Percentiles rank a stretch among this genome's conserved stretches.
phyloP scores from a whole-genome alignment of 1,140 invertebrate species.

The Aphelinus certus region DNA sequence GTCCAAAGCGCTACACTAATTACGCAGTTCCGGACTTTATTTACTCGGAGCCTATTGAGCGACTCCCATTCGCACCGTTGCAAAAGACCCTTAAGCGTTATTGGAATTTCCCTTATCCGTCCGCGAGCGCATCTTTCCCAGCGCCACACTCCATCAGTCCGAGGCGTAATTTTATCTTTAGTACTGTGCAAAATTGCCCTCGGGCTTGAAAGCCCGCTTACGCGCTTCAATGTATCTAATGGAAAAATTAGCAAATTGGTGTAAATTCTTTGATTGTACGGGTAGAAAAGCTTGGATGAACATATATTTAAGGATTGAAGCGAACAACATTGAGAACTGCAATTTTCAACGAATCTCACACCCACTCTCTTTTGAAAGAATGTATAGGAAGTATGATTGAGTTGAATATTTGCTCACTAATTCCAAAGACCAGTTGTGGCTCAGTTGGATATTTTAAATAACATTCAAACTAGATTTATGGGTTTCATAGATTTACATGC shows the following conservation, averaged over 20 bases:
- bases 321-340: no score
- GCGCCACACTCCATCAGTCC: background rate
- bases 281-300: no score
- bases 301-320: no score
- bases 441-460: no score
- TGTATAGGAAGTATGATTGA: no score
- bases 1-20: background rate
- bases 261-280: no score
- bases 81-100: background rate
- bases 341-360: no score
- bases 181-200: slow-evolving; percentile 12
- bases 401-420: no score
- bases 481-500: no score
- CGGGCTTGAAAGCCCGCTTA: slow-evolving; percentile 1
- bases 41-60: slow-evolving; percentile 3
- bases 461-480: no score
- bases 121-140: background rate
- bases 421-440: no score
- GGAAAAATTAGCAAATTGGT: background rate
- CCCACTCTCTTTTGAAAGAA: no score
- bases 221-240: slow-evolving; percentile 19
- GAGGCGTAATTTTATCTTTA: slow-evolving; percentile 15
- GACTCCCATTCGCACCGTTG: background rate
- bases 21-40: background rate
- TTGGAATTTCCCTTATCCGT: slow-evolving; percentile 20